Evolutionary conservation across 2,113 vertebrate genomes (phyloP), one percentile per base, ranked within the genome.

Genomic region (Muntiacus muntjak): DNA sequence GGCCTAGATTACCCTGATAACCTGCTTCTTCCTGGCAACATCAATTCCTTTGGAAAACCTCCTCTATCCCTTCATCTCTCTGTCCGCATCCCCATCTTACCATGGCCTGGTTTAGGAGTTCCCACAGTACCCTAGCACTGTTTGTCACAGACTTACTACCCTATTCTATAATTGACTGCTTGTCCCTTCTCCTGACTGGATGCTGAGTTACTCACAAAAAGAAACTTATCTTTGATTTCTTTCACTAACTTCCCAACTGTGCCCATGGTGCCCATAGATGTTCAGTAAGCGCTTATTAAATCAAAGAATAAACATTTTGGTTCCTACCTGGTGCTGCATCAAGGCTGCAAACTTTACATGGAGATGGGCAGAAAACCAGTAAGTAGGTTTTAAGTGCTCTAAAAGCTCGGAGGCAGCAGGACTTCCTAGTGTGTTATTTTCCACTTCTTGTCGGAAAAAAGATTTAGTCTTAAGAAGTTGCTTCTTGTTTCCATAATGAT

Each of bases 291-390:
- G 1, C 71, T 82, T 84, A 30, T 78, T 82, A 86, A 88, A 50
- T 71, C 4, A 60, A 88, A 96, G 47, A 92, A 85, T 19, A n/a
- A 16, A 33, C 28, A 47, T 26, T 64, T 58, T 83, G 84, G 3
- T 50, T 16, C 87, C 98, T 98, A 99, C 99, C 99, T 99, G 98
- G 84, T 99, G 99, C 94, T 99, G 99, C 99, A 99, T 99, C 23
- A 99, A 97, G 54, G 99, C 99, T 90, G 99, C 99, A 98, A 99
- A 99, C 95, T 99, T 99, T 84, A 99, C 99, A 0, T 99, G 99
- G 23, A 99, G 99, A 79, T 99, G 99, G 6, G 99, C 99, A 1
- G 99, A 99, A 98, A 99, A 99, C 99, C 99, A 99, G 97, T 99
- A 99, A 23, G 98, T 98, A 17, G 99, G 99, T 96, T 99, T 99